Percentiles rank a stretch among this genome's conserved stretches.
Conservation (phyloP, 2,888 invertebrate genomes). For the Mythimna impura region DNA sequence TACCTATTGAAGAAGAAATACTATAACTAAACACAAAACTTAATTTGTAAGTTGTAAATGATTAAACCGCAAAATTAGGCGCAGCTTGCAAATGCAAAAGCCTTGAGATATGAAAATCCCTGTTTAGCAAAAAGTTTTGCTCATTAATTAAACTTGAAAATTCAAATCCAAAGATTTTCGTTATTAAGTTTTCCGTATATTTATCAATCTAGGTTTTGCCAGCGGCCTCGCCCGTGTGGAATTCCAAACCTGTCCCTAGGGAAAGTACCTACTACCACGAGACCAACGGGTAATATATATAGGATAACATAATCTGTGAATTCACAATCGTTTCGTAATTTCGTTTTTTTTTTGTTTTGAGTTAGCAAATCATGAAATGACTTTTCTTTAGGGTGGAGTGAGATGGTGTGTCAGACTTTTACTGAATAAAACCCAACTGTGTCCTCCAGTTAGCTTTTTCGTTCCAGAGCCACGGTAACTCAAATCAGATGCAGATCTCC, state of each 20-base stretch:
- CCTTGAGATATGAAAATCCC: constrained; percentile 23
- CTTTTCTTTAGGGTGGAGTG: no score
- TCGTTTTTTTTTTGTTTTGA: no score
- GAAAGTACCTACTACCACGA: no score
- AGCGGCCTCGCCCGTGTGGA: background rate
- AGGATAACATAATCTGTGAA: no score
- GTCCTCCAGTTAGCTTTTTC: no score
- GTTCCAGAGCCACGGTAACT: no score
- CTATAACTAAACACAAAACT: background rate
- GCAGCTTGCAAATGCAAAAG: constrained; percentile 8
- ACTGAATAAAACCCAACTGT: no score
- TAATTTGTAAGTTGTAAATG: background rate
- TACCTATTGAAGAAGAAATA: background rate
- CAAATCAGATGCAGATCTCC: no score
- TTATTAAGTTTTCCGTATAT: background rate
- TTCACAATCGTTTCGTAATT: no score
- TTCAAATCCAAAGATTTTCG: constrained; percentile 11
- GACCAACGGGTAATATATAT: no score
- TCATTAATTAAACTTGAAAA: constrained; percentile 31
- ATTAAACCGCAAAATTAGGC: background rate
- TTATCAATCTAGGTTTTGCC: background rate
- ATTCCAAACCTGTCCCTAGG: background rate
- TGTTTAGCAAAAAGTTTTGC: constrained; percentile 26
- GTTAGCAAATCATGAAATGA: no score
- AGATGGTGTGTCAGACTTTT: no score